Evolutionary conservation across 2,797 vertebrate genomes (phyloP), one percentile per base, ranked within the genome.

Genomic region (Pogonophryne albipinna): DNA sequence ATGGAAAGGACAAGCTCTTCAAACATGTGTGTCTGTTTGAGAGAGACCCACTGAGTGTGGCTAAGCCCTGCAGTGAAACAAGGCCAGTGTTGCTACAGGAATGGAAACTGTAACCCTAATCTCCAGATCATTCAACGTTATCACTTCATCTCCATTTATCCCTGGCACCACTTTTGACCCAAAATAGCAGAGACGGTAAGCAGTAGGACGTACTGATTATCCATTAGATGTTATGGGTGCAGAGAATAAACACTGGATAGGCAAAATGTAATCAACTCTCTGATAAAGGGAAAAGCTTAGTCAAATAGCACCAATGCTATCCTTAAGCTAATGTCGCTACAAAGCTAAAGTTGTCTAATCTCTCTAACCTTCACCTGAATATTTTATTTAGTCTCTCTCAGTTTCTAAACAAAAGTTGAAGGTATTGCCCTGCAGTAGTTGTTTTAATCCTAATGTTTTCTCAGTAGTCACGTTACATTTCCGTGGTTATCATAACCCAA

Each of bases 21-120:
- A 38, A 16, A 58, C 15, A 9, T 23, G 55, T 51, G 50, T 47
- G 44, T 49, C 23, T 70, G 10, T 27, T 15, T 13, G 71, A 62
- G 71, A 38, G 50, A 61, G 72, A 46, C 38, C 49, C 16, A 20
- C 9, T 42, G 67, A 70, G 74, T 19, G 66, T 57, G 8, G 1
- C 71, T 86, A 79, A 86, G 84, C 83, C 57, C 51, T 2, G 3
- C 53, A 4, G 66, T 61, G 80, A 85, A 92, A 89, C 51, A 57
- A 91, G 89, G 88, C 71, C 90, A 86, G 66, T 55, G 84, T 81
- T 66, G 84, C 78, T 64, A 79, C 86, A 85, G 87, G 82, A 85
- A 88, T 87, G 82, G 86, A 91, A 91, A 89, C 86, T 78, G 83
- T 88, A 85, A 76, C 79, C 85, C 80, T 90, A 89, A 90, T 91